Evolutionary conservation across 2,113 vertebrate genomes (phyloP).

Genomic region (Nibea coibor): DNA sequence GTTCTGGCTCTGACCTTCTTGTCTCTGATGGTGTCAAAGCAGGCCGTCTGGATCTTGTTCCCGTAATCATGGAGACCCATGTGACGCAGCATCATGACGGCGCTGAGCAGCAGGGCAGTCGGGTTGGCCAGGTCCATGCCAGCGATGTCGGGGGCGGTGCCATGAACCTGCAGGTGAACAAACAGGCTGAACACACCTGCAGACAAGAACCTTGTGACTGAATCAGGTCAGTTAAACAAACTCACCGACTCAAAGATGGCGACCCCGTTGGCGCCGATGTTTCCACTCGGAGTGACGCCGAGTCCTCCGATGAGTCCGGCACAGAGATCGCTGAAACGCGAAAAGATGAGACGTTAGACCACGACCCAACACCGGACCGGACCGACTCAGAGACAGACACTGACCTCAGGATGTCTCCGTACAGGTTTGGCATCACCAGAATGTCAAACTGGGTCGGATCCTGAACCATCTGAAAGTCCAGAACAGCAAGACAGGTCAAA

Average conservation of each 20-base stretch:
- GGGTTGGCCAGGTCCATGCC: conserved; percentile 96
- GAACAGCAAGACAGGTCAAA: not conserved
- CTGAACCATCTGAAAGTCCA: conserved; percentile 92
- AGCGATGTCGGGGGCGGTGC: conserved; percentile 95
- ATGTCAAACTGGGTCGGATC: conserved; percentile 96
- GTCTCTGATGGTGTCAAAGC: conserved; percentile 92
- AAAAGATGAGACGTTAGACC: not conserved
- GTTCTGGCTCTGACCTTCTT: conserved; percentile 86
- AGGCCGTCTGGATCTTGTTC: conserved; percentile 89
- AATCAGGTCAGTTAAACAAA: not conserved
- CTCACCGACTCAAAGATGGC: conserved; percentile 97
- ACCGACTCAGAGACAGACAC: conserved; percentile 26
- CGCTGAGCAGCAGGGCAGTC: conserved; percentile 94
- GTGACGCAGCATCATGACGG: conserved; percentile 96
- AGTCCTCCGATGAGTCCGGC: conserved; percentile 95
- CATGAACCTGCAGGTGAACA: conserved; percentile 87
- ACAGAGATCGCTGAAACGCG: conserved; percentile 91
- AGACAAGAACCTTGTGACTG: too few relatives aligned
- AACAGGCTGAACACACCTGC: too few relatives aligned
- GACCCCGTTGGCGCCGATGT: conserved; percentile 95
- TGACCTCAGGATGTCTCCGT: conserved; percentile 96
- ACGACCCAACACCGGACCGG: too few relatives aligned
- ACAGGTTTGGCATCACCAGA: conserved; percentile 97
- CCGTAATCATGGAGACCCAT: conserved; percentile 89
- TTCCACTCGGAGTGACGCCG: conserved; percentile 96